Base-by-base conservation (phyloP, 2,113 vertebrate species). In the Xiphophorus couchianus region DNA sequence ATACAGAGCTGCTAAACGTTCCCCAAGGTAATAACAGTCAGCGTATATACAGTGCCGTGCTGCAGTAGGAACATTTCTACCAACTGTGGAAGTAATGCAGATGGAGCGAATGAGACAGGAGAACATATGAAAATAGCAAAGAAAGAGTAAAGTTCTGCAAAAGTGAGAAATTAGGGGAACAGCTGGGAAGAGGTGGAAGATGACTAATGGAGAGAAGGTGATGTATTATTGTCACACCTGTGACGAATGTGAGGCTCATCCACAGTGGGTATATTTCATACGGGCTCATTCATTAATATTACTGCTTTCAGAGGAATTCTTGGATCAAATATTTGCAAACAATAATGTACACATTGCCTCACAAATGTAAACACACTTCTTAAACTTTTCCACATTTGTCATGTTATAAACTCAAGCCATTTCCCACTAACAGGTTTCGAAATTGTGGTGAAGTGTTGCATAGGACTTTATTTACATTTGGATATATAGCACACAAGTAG, bases 1-100 rank as follows among this genome's bases (percentile, higher is more conserved):
- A 93, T 93, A 92, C 75, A 74, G 86, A 91, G 92, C 89, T 91
- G 91, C 91, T 93, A 93, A 94, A 93, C 79, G 90, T 82, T 94
- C 92, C 93, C 92, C 71, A 69, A 90, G 92, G 93, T 94, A 91
- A 93, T 90, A 91, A 88, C 88, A 86, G 82, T 83, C 78, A 76
- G 88, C 39, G 84, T 90, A 92, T 91, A 86, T 90, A 88, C 90
- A 54, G 73, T 68, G 25, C 74, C 12, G 66, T 7, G 66, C 77
- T 28, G 72, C 69, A 25, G 78, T 78, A 74, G 85, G 74, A 42
- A 87, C 83, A 73, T 72, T 83, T 77, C 69, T 83, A 83, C 75
- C 70, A 76, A 84, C 85, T 62, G 79, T 73, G 44, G 68, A 76
- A 69, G 78, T 60, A 54, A 81, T n/a, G 33, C 62, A 84, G 74